Conservation (phyloP, 1,140 invertebrate genomes). For the Uloborus diversus region DNA sequence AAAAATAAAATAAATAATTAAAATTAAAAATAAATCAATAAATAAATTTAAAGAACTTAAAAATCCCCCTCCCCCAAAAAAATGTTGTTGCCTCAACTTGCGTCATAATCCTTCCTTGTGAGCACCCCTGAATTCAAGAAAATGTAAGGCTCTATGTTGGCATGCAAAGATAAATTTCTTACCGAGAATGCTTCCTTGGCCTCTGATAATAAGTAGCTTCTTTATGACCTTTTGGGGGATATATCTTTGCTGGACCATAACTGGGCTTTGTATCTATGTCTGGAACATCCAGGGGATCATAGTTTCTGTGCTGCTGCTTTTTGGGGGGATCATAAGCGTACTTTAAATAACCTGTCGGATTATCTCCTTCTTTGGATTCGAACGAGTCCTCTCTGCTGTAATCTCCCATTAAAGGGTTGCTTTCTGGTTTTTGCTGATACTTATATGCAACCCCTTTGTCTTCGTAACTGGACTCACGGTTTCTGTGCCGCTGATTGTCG, state of each 20-base stretch:
- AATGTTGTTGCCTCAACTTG: too few relatives aligned
- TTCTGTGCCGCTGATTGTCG: background rate
- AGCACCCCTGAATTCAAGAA: too few relatives aligned
- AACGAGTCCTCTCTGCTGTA: background rate
- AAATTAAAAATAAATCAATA: too few relatives aligned
- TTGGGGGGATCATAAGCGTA: background rate
- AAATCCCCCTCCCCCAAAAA: too few relatives aligned
- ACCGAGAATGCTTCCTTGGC: too few relatives aligned
- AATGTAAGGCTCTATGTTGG: too few relatives aligned
- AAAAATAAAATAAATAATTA: too few relatives aligned
- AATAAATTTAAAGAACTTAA: too few relatives aligned
- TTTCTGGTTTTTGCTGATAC: background rate
- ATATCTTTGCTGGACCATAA: background rate
- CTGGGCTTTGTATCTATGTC: background rate
- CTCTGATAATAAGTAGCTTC: too few relatives aligned
- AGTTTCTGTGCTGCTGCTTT: background rate
- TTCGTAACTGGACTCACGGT: background rate
- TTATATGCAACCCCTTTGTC: background rate
- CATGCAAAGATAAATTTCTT: too few relatives aligned
- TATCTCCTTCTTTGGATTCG: background rate
- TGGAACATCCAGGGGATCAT: background rate
- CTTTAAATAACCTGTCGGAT: background rate
- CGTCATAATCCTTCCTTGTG: too few relatives aligned
- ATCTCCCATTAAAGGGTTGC: background rate
- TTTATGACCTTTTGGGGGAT: background rate